Conservation (phyloP, 2,888 invertebrate genomes). For the Xanthia togata region DNA sequence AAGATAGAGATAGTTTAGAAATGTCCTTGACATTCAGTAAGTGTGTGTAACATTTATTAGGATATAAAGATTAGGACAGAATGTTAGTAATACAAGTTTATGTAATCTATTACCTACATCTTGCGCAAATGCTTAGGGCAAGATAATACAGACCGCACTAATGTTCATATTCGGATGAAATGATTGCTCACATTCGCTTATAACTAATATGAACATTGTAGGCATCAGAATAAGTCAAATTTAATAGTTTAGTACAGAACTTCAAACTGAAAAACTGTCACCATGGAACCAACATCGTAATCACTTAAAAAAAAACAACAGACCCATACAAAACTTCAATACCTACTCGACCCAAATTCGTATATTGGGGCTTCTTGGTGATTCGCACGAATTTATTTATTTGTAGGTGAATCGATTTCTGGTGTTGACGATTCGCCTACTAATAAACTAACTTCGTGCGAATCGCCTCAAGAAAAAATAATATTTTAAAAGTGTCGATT, state of each 20-base stretch:
- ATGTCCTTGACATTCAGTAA: constrained; percentile 45
- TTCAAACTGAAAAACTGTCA: too few relatives aligned
- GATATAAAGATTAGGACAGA: constrained; percentile 26
- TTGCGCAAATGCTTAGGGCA: neutral
- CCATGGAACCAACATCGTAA: too few relatives aligned
- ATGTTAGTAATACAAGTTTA: constrained; percentile 36
- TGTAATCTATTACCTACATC: constrained; percentile 16
- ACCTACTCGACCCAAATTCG: neutral
- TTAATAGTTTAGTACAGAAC: too few relatives aligned
- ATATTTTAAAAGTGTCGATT: too few relatives aligned
- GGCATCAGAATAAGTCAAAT: neutral
- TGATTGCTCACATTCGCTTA: neutral
- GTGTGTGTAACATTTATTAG: constrained; percentile 37
- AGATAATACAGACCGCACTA: neutral
- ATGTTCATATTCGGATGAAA: neutral
- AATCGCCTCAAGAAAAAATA: too few relatives aligned
- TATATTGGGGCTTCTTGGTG: neutral
- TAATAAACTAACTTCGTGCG: too few relatives aligned
- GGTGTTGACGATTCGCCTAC: too few relatives aligned
- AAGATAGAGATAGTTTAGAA: constrained; percentile 1
- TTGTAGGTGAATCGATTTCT: too few relatives aligned
- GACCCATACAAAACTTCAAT: neutral
- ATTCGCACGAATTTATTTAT: too few relatives aligned
- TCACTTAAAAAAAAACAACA: neutral
- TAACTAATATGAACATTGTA: neutral